phyloP scores from a whole-genome alignment of 1,140 invertebrate genomes.

The Apocrypta bakeri region DNA sequence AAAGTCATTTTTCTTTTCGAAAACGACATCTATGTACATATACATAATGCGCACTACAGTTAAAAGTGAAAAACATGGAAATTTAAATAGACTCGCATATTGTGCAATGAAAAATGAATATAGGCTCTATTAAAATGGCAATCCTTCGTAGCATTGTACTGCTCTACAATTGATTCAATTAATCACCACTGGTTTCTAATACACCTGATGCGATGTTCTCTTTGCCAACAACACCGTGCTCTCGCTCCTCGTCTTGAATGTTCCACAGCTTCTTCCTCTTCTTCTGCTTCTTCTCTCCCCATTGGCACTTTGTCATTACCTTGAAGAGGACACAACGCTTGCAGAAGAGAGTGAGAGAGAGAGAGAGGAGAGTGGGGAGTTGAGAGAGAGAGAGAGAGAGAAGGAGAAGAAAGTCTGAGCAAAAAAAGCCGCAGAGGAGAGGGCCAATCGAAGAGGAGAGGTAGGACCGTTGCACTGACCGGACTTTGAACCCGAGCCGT shows the following conservation, averaged over 20 bases:
- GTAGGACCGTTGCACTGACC: slow-evolving; percentile 62
- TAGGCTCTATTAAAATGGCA: slow-evolving; percentile 17
- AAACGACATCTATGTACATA: background rate
- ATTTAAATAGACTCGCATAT: background rate
- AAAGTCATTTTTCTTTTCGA: background rate
- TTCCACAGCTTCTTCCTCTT: background rate
- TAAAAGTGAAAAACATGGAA: background rate
- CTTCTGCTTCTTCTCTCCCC: background rate
- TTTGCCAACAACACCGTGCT: background rate
- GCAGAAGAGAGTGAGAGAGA: slow-evolving; percentile 25
- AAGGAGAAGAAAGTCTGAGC: slow-evolving; percentile 27
- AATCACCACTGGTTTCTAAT: slow-evolving; percentile 34
- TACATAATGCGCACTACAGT: background rate
- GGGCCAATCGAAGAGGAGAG: slow-evolving; percentile 20
- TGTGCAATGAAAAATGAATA: background rate
- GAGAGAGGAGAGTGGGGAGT: slow-evolving; percentile 35
- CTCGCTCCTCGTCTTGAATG: slow-evolving; percentile 54
- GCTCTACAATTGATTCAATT: slow-evolving; percentile 33
- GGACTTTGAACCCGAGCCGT: slow-evolving; percentile 68
- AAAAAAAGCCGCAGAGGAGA: slow-evolving; percentile 25
- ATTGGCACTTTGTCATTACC: slow-evolving; percentile 56
- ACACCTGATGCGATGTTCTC: background rate
- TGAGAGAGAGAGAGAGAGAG: slow-evolving; percentile 14
- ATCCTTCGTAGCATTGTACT: background rate
- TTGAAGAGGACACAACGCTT: slow-evolving; percentile 55